Conservation (phyloP, 1,140 invertebrate species). For the Procambarus clarkii region DNA sequence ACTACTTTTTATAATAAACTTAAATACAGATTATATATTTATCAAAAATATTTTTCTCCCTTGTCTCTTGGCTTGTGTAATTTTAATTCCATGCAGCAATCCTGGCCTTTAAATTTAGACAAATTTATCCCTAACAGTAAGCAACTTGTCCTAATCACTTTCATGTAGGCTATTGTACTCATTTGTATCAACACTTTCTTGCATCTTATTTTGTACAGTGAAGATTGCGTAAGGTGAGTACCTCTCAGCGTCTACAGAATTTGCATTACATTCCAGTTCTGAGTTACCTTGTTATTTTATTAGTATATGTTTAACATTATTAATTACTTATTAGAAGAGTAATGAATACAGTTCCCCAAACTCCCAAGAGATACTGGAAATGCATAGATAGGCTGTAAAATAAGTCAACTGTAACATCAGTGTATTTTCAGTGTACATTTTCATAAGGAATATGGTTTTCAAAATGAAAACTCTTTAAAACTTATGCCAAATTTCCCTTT, state of each 20-base stretch:
- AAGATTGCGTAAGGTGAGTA: neutral
- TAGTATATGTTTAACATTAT: no score
- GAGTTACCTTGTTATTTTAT: no score
- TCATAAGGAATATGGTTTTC: neutral
- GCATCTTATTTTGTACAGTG: neutral
- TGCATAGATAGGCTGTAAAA: no score
- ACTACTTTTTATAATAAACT: slow-evolving; percentile 16
- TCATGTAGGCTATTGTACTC: neutral
- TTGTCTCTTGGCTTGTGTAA: slow-evolving; percentile 1
- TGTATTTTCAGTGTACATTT: neutral
- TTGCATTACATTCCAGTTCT: slow-evolving; percentile 9
- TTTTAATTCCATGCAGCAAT: neutral
- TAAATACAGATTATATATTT: slow-evolving; percentile 22
- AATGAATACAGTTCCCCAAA: no score
- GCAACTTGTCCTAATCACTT: neutral
- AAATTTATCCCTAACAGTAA: neutral
- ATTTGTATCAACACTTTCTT: neutral
- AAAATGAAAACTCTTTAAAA: neutral
- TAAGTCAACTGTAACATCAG: neutral
- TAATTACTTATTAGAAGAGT: no score
- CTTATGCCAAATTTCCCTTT: neutral
- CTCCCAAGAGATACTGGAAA: no score
- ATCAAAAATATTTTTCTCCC: neutral
- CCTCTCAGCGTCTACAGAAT: neutral
- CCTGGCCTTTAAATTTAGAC: neutral